phyloP scores from a whole-genome alignment of 2,888 invertebrate species.

The Electrophaes corylata region DNA sequence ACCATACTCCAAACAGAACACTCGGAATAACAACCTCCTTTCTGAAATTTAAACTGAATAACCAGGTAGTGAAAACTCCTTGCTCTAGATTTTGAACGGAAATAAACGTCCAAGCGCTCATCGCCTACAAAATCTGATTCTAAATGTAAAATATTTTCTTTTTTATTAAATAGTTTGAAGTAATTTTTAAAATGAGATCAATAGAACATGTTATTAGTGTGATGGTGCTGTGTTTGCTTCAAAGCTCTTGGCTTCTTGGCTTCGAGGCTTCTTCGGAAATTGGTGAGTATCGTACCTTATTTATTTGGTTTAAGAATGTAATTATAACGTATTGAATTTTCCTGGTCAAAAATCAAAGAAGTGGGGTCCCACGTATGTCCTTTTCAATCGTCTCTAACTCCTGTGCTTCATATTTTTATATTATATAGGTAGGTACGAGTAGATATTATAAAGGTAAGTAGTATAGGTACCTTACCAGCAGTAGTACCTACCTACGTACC shows the following conservation, averaged over 20 bases:
- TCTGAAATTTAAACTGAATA: conserved; percentile 3
- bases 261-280: conserved; percentile 57
- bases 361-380: too few relatives aligned
- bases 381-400: too few relatives aligned
- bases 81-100: neutral
- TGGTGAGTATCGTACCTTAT: conserved; percentile 48
- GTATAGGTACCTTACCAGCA: too few relatives aligned
- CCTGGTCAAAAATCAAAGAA: too few relatives aligned
- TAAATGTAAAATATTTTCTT: conserved; percentile 6
- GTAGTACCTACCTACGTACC: too few relatives aligned
- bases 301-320: too few relatives aligned
- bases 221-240: conserved; percentile 57
- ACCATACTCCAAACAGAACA: conserved; percentile 42
- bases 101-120: conserved; percentile 8
- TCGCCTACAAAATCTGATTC: neutral
- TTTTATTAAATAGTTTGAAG: neutral
- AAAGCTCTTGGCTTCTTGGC: conserved; percentile 51
- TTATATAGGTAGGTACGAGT: too few relatives aligned
- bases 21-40: conserved; percentile 21
- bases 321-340: too few relatives aligned
- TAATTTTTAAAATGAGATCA: conserved; percentile 48
- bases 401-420: too few relatives aligned
- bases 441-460: too few relatives aligned
- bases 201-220: conserved; percentile 48
- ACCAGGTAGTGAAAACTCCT: conserved; percentile 7